phyloP scores from a whole-genome alignment of 2,797 vertebrate species.

The Fistularia tabacaria region DNA sequence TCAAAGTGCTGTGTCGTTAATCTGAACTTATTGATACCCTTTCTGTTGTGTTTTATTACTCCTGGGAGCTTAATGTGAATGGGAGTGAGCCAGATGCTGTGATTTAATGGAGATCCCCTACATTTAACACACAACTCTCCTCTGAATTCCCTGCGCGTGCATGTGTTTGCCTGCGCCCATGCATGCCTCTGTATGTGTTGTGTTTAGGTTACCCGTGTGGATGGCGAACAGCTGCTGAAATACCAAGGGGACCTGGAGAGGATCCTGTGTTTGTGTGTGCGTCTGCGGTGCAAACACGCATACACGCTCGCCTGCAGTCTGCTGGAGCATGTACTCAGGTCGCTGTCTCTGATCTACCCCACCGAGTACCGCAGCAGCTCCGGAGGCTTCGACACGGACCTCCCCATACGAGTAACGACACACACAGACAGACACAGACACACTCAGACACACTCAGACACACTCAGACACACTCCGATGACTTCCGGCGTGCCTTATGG shows the following conservation, averaged over 20 bases:
- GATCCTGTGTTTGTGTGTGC: constrained; percentile 85
- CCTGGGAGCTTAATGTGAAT: constrained; percentile 44
- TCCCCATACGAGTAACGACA: constrained; percentile 87
- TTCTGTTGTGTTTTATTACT: constrained; percentile 65
- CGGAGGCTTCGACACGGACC: constrained; percentile 87
- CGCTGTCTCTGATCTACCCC: constrained; percentile 92
- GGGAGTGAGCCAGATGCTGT: constrained; percentile 46
- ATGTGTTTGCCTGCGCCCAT: constrained; percentile 11
- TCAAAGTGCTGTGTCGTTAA: constrained; percentile 51
- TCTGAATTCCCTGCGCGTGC: constrained; percentile 23
- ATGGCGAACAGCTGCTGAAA: constrained; percentile 89
- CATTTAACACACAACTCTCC: constrained; percentile 58
- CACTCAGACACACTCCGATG: not conserved
- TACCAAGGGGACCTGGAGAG: constrained; percentile 88
- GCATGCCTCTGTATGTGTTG: constrained; percentile 14
- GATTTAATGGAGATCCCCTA: constrained; percentile 55
- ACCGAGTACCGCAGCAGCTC: constrained; percentile 96
- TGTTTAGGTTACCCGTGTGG: constrained; percentile 89
- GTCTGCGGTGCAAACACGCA: constrained; percentile 89
- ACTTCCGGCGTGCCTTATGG: not conserved
- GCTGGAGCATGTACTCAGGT: constrained; percentile 91
- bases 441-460: not conserved
- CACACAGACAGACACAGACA: not conserved
- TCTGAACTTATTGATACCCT: constrained; percentile 65
- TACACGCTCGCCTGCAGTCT: constrained; percentile 93